Conservation (phyloP, 2,113 vertebrate genomes). For the Apodemus sylvaticus region DNA sequence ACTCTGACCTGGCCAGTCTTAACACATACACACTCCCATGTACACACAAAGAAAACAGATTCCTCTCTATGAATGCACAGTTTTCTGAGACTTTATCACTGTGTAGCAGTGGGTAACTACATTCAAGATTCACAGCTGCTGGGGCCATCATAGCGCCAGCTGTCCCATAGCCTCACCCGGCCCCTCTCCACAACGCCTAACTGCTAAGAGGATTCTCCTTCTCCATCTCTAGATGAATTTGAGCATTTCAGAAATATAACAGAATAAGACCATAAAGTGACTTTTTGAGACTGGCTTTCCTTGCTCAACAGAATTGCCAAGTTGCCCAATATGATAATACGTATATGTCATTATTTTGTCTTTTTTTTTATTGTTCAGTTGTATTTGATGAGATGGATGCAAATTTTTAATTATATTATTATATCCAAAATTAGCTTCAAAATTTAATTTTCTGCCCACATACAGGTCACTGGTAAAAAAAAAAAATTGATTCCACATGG, state of each 20-base stretch:
- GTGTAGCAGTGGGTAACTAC: too few relatives aligned
- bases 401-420: not conserved
- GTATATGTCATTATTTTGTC: too few relatives aligned
- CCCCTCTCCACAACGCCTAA: not conserved
- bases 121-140: not conserved
- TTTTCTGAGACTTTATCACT: too few relatives aligned
- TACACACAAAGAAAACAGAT: not conserved
- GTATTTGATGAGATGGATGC: not conserved
- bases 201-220: not conserved
- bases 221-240: not conserved
- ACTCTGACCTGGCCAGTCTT: not conserved
- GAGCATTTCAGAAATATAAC: not conserved
- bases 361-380: not conserved
- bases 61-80: accelerated
- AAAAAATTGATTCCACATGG: not conserved
- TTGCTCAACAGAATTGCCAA: not conserved
- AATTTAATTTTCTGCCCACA: not conserved
- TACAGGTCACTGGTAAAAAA: not conserved
- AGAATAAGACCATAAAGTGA: not conserved
- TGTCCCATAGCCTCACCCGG: accelerated
- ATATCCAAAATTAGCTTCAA: not conserved
- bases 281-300: not conserved
- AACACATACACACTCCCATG: accelerated
- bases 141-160: accelerated
- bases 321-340: not conserved